phyloP scores from a whole-genome alignment of 2,888 invertebrate species.

The Ophioninae sp. region DNA sequence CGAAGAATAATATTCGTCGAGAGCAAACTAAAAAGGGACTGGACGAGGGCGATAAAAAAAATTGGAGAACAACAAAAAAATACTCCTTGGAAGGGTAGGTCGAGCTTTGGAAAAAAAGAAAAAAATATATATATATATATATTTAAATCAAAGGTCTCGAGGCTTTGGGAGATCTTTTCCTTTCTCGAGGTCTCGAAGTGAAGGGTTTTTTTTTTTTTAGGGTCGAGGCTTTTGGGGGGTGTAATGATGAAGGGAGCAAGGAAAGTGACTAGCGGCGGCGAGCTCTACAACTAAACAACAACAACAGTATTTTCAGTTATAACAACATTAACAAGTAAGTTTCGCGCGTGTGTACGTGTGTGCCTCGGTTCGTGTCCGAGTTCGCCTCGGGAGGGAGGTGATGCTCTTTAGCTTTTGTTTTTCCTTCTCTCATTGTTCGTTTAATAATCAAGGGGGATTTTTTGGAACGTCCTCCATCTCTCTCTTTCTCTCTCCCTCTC shows the following conservation, averaged over 20 bases:
- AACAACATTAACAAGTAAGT: conserved; percentile 81
- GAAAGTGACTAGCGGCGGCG: conserved; percentile 81
- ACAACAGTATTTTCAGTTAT: conserved; percentile 81
- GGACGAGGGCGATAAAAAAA: conserved; percentile 7
- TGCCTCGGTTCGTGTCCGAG: conserved; percentile 62
- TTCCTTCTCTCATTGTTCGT: background rate
- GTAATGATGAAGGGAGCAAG: conserved; percentile 42
- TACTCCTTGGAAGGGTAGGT: conserved; percentile 7
- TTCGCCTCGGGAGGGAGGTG: conserved; percentile 49
- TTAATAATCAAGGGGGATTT: conserved; percentile 37
- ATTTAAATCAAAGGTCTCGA: conserved; percentile 20
- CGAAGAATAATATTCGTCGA: conserved; percentile 23
- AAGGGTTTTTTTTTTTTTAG: background rate
- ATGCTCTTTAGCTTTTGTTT: background rate
- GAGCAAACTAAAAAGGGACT: background rate
- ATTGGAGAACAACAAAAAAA: conserved; percentile 21
- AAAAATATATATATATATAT: too few relatives aligned
- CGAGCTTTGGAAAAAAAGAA: background rate
- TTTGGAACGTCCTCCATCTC: conserved; percentile 38
- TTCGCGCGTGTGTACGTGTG: conserved; percentile 68
- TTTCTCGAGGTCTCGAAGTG: background rate
- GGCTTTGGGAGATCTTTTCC: background rate
- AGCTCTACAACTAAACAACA: conserved; percentile 82
- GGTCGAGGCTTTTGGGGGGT: background rate
- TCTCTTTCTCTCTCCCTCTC: background rate